Conservation (phyloP, 2,888 invertebrate species). For the Rhimphoctona megacephalus region DNA sequence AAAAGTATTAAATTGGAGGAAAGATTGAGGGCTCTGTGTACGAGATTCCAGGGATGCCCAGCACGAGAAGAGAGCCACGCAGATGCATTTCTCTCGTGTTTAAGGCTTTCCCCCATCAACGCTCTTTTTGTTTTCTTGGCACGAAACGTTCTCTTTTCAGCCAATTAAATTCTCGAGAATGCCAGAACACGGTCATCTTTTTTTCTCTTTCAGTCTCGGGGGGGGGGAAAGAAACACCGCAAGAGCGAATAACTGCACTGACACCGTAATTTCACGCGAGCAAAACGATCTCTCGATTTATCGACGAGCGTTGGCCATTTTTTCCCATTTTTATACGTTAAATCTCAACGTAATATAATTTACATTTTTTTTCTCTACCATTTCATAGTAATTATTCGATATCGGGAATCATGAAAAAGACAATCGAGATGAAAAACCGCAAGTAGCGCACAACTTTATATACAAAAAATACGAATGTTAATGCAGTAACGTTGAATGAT, state of each 20-base stretch:
- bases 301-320: not conserved
- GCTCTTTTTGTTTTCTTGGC: not conserved
- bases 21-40: slow-evolving; percentile 8
- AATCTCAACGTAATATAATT: not conserved
- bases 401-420: not conserved
- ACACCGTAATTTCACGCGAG: slow-evolving; percentile 22
- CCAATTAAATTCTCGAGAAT: slow-evolving; percentile 56
- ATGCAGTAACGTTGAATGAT: slow-evolving; percentile 1
- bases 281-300: slow-evolving; percentile 39
- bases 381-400: not conserved
- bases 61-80: slow-evolving; percentile 9
- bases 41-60: slow-evolving; percentile 38
- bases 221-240: slow-evolving; percentile 28
- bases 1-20: not conserved
- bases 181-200: slow-evolving; percentile 13
- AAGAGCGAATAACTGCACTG: not conserved
- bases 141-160: slow-evolving; percentile 42
- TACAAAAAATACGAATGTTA: not conserved
- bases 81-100: slow-evolving; percentile 38
- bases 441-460: slow-evolving; percentile 6
- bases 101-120: not conserved
- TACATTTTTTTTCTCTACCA: slow-evolving; percentile 3
- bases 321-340: not conserved
- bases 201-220: not conserved
- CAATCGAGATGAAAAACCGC: too few relatives aligned